These are phyloP conservation scores for Lonchura striata DNA, from an alignment of 2,113 vertebrate genomes.

Conservation along the genomic window DNA sequence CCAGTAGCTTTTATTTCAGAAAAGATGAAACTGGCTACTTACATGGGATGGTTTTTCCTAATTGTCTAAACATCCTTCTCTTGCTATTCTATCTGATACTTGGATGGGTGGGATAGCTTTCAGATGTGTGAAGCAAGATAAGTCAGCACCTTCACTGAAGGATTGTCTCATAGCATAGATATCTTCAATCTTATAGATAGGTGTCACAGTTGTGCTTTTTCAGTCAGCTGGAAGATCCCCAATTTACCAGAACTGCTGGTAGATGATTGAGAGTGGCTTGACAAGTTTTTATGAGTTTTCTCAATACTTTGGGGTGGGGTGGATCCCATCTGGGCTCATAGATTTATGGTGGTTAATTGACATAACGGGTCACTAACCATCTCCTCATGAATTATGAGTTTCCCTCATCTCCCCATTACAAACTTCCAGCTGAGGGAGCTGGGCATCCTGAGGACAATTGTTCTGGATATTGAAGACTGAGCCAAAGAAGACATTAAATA, in stretches of 20 bases:
- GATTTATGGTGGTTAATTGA: neutral
- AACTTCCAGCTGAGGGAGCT: neutral
- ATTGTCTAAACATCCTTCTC: neutral
- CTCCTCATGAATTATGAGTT: neutral
- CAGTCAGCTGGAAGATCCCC: neutral
- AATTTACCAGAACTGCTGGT: neutral
- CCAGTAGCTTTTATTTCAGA: neutral
- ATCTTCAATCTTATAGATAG: neutral
- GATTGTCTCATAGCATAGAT: neutral
- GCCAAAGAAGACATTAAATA: neutral
- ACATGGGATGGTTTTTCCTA: neutral
- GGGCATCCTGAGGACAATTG: neutral
- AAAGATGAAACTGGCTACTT: neutral
- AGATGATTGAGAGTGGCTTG: neutral
- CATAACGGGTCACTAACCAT: neutral
- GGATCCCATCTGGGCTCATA: neutral
- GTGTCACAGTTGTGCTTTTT: neutral
- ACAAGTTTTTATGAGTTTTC: neutral
- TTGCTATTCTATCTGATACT: neutral
- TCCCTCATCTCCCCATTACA: neutral
- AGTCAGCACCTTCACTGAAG: neutral
- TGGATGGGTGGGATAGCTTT: neutral
- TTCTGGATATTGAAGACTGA: neutral
- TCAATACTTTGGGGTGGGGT: neutral
- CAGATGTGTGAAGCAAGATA: neutral